These are phyloP conservation scores for Masnerella sp. DNA, from an alignment of 2,888 invertebrate species.

Conservation along the genomic window DNA sequence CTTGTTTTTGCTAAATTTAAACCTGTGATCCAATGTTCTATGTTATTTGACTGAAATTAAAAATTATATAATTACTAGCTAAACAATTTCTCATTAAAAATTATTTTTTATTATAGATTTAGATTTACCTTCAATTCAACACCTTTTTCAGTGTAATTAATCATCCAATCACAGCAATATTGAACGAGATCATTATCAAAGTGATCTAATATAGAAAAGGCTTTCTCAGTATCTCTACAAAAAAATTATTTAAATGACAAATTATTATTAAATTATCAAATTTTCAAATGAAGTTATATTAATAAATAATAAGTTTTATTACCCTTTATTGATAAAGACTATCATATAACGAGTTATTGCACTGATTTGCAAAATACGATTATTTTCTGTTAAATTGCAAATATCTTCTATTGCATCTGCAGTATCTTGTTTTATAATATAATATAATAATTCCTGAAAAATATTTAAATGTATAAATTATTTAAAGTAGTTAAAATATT, in stretches of 20 bases:
- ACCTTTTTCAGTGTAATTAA: constrained; percentile 62
- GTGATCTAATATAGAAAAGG: constrained; percentile 69
- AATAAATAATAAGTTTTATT: constrained; percentile 35
- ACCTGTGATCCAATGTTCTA: constrained; percentile 65
- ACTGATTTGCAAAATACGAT: constrained; percentile 65
- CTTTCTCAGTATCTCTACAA: constrained; percentile 64
- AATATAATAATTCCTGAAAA: constrained; percentile 69
- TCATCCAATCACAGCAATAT: constrained; percentile 66
- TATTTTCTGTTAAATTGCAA: constrained; percentile 68
- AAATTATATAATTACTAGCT: neutral
- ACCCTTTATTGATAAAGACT: constrained; percentile 70
- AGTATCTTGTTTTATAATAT: constrained; percentile 71
- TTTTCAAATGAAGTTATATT: neutral
- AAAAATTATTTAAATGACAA: neutral
- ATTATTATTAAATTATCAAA: neutral
- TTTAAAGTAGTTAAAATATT: constrained; percentile 49
- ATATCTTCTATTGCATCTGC: constrained; percentile 75
- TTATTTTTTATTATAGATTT: neutral
- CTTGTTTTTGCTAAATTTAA: constrained; percentile 64
- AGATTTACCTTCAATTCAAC: constrained; percentile 63
- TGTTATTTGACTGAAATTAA: constrained; percentile 53
- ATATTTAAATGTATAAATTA: neutral
- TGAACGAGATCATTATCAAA: constrained; percentile 66
- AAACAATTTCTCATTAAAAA: neutral
- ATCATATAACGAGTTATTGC: constrained; percentile 56